Evolutionary conservation across 2,888 invertebrate genomes (phyloP), one percentile per base, ranked within the genome.

Genomic region (Pinctada fucata): DNA sequence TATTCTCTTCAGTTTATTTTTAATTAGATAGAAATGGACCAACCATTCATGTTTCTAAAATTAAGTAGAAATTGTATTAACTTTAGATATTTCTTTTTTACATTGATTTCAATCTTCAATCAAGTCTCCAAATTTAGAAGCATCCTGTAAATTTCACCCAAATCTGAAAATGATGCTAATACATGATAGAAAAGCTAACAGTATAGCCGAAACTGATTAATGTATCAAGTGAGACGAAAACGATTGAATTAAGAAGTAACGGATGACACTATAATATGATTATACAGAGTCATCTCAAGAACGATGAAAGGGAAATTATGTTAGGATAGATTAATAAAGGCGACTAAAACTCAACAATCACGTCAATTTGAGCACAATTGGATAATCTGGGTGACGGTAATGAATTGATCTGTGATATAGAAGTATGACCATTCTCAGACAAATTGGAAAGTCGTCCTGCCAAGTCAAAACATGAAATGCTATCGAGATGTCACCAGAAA

Each of bases 201-300:
- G 13, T 58, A 58, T 10, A 10, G 68, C 16, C 45, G 8, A 68
- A 68, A 68, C 16, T 68, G 47, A 68, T 68, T 47, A 68, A 8
- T 10, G 68, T 45, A 68, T 68, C 68, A 68, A 68, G 68, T 68
- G 68, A 68, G 68, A 68, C 68, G 68, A 3, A 68, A 68, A 68
- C 68, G 16, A 68, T 68, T 68, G 47, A 68, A 68, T 68, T 47
- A 68, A 68, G 47, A 45, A 5, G 6, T 68, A 68, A 68, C 68
- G 16, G 68, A 68, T 68, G 68, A 68, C 68, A 68, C 16, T 31
- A 13, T 68, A 45, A 68, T 68, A 3, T 45, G 13, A 45, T 68
- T 68, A 68, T 47, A 5, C 6, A 47, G 16, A 16, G 10, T 68
- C 68, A 31, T 45, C 47, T 16, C 16, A 68, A 68, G 10, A 47